Conservation (phyloP, 2,888 invertebrate genomes). For the Epistrophe grossulariae region DNA sequence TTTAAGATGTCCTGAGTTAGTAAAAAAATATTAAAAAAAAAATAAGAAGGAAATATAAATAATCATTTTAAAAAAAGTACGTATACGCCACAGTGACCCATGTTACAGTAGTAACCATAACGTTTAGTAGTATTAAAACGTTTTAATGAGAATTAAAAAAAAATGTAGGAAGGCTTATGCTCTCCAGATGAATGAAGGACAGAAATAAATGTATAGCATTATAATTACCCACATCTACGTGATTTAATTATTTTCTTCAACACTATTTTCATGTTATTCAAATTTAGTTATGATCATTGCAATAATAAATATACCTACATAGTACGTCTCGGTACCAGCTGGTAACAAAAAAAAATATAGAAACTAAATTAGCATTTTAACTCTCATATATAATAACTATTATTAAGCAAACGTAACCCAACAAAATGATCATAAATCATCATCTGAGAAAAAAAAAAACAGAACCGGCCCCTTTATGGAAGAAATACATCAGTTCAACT, state of each 20-base stretch:
- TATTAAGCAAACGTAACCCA: constrained; percentile 20
- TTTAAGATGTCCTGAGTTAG: too few relatives aligned
- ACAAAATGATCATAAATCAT: constrained; percentile 38
- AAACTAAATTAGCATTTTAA: constrained; percentile 25
- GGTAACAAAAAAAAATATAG: constrained; percentile 5
- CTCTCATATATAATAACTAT: constrained; percentile 5
- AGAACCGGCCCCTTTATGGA: constrained; percentile 15
- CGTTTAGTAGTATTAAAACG: neutral
- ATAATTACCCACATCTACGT: neutral
- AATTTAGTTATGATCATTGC: neutral
- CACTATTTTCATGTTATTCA: neutral
- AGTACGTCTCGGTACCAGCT: constrained; percentile 10
- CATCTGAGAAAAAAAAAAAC: neutral
- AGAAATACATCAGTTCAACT: constrained; percentile 23
- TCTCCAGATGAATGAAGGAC: neutral
- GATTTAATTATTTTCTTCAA: neutral
- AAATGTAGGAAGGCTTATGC: neutral
- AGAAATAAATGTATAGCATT: neutral
- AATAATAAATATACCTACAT: neutral
- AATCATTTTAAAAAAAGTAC: neutral
- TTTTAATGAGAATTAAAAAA: neutral
- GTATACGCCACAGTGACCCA: constrained; percentile 42
- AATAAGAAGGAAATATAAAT: neutral
- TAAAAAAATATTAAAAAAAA: neutral
- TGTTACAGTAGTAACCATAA: neutral